Evolutionary conservation across 2,797 vertebrate species (phyloP).

Genomic region (Urosaurus nigricauda): DNA sequence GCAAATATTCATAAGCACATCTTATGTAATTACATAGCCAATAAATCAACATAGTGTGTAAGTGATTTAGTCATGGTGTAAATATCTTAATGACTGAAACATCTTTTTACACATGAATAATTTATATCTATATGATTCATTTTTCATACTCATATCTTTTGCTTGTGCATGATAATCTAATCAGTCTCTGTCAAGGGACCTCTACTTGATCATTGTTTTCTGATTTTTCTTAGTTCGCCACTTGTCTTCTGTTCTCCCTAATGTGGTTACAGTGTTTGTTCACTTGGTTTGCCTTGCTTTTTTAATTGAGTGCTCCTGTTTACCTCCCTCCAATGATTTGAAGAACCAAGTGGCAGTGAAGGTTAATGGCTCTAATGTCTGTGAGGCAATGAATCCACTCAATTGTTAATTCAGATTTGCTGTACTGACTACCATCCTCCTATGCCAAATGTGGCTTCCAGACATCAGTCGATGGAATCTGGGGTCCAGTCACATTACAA

Average conservation of each 20-base stretch:
- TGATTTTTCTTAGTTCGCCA: constrained; percentile 67
- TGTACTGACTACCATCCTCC: not conserved
- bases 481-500: too few relatives aligned
- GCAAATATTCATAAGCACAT: constrained; percentile 77
- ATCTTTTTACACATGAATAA: constrained; percentile 80
- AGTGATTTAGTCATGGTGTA: constrained; percentile 75
- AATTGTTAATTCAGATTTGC: not conserved
- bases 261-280: constrained; percentile 60
- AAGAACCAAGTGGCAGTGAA: too few relatives aligned
- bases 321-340: too few relatives aligned
- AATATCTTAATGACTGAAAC: constrained; percentile 82
- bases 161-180: constrained; percentile 74
- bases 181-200: constrained; percentile 71
- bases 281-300: constrained; percentile 60
- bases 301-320: constrained; percentile 11
- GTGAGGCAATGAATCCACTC: not conserved
- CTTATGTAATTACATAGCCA: constrained; percentile 76
- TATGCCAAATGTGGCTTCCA: not conserved
- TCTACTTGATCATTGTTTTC: constrained; percentile 70
- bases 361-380: too few relatives aligned
- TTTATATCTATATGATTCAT: constrained; percentile 79
- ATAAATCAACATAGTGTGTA: constrained; percentile 79
- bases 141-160: constrained; percentile 76
- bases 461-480: not conserved
- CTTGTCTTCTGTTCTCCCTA: constrained; percentile 70